Evolutionary conservation across 2,888 invertebrate species (phyloP), one percentile per base, ranked within the genome.

Genomic region (Myathropa florea): DNA sequence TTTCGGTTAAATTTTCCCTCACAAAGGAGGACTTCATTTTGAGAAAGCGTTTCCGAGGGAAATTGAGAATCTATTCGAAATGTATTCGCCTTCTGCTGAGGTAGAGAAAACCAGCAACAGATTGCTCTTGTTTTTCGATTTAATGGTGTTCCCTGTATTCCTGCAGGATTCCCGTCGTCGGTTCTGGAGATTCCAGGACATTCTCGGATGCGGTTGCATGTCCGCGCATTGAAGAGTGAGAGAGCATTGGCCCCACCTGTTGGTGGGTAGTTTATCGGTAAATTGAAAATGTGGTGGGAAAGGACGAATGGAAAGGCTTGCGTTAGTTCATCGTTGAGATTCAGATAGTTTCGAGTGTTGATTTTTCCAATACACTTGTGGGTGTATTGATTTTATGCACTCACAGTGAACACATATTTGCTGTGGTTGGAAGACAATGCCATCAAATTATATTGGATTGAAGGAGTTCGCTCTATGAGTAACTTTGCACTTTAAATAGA

Each of bases 241-340:
- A 77, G 81, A 75, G 73, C 65, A 86, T 70, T 71, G 78, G 61
- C 75, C 75, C 82, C 86, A 86, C 86, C 86, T 86, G 86, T 86
- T 86, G 83, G 78, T 65, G 64, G 39, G 39, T 46, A 23, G 39
- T 70, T 73, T 86, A 65, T 77, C 67, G 77, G 73, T 33, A 63
- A 4, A 18, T 23, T 26, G 24, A 57, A 70, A 46, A 78, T 79
- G 82, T 65, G 83, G 65, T 86, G 78, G 83, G 82, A 79, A 76
- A 30, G 64, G 28, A 46, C 46, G 46, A 18, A 18, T 1, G 46
- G 18, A 7, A 18, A 46, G 46, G 9, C 18, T 46, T 46, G 46
- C 18, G 9, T 46, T 46, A 18, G 18, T 46, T 46, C 46, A 46
- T 46, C 46, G 46, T 46, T 18, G 46, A 4, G 18, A 46, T 18